Evolutionary conservation across 2,113 vertebrate species (phyloP).

Genomic region (Propithecus coquereli): DNA sequence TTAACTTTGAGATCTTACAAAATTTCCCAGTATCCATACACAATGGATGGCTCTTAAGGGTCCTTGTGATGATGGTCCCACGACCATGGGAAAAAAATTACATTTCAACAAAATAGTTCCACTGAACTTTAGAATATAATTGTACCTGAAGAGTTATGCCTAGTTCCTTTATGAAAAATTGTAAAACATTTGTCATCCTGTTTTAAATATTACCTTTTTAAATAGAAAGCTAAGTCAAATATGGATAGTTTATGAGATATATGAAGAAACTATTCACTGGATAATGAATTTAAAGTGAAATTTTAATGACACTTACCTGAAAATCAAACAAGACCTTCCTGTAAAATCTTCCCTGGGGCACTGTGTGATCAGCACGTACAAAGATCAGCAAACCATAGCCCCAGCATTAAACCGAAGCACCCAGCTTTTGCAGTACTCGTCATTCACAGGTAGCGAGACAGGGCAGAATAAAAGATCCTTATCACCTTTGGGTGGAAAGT

Average conservation of each 20-base stretch:
- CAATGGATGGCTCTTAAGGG: background rate
- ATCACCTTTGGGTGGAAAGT: background rate
- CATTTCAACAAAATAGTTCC: background rate
- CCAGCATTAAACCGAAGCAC: background rate
- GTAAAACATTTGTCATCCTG: background rate
- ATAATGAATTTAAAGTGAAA: background rate
- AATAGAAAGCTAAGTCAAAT: background rate
- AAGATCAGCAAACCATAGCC: background rate
- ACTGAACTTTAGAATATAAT: conserved; percentile 19
- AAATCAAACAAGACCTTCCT: conserved; percentile 8
- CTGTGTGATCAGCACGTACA: background rate
- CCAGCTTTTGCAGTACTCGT: background rate
- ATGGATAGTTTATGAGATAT: background rate
- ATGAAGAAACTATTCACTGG: background rate
- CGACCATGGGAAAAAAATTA: background rate
- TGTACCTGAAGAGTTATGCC: background rate
- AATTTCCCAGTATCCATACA: background rate
- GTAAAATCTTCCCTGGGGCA: background rate
- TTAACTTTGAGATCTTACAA: conserved; percentile 5
- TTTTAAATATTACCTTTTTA: background rate
- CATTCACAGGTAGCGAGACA: background rate
- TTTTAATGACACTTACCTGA: conserved; percentile 28
- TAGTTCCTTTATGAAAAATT: background rate
- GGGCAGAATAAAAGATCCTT: background rate
- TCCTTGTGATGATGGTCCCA: background rate